phyloP scores from a whole-genome alignment of 2,797 vertebrate species.

The Channa striata region DNA sequence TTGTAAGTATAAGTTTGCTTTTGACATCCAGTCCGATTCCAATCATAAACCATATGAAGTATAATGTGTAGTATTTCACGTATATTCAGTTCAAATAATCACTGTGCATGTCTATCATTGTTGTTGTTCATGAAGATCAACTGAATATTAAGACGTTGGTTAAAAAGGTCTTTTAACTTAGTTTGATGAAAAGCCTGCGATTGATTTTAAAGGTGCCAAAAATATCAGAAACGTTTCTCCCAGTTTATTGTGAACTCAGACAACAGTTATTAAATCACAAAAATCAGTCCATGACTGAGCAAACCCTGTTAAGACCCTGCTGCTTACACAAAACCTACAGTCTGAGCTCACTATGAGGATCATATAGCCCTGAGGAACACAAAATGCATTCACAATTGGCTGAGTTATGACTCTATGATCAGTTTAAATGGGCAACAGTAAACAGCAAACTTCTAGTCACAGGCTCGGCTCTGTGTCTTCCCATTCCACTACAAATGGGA shows the following conservation, averaged over 20 bases:
- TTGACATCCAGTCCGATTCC: slow-evolving; percentile 68
- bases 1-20: slow-evolving; percentile 60
- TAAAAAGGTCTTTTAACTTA: slow-evolving; percentile 14
- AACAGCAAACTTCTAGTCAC: too few relatives aligned
- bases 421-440: too few relatives aligned
- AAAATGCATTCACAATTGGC: too few relatives aligned
- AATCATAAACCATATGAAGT: slow-evolving; percentile 49
- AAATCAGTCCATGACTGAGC: background rate
- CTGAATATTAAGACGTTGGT: background rate
- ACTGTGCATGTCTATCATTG: slow-evolving; percentile 4
- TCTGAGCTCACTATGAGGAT: slow-evolving; percentile 4
- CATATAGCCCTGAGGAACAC: too few relatives aligned
- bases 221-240: slow-evolving; percentile 7
- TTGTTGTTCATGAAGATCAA: slow-evolving; percentile 5
- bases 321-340: background rate
- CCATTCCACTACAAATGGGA: background rate
- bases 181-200: slow-evolving; percentile 3
- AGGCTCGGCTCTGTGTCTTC: slow-evolving; percentile 16
- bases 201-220: slow-evolving; percentile 20
- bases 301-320: background rate
- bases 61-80: slow-evolving; percentile 23
- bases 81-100: slow-evolving; percentile 43
- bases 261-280: background rate
- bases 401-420: too few relatives aligned
- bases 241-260: background rate